Conservation (phyloP, 2,113 vertebrate genomes). For the Bos javanicus region DNA sequence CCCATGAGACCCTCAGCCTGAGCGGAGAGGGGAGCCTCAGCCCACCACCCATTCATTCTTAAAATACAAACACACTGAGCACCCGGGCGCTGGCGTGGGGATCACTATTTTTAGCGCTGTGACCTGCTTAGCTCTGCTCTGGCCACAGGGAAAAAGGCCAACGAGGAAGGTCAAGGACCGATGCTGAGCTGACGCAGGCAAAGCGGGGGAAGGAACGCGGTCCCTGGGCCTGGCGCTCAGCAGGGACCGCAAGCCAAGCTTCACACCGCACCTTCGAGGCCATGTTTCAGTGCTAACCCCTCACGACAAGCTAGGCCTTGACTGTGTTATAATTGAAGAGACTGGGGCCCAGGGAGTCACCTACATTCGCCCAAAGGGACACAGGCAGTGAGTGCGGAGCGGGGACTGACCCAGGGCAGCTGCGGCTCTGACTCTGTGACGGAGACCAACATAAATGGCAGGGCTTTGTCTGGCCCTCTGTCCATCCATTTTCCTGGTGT, state of each 20-base stretch:
- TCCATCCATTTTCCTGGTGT: neutral
- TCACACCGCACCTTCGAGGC: neutral
- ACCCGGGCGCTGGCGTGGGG: neutral
- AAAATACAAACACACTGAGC: neutral
- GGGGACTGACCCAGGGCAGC: neutral
- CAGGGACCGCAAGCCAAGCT: neutral
- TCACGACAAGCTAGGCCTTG: neutral
- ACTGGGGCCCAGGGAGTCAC: neutral
- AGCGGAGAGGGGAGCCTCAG: neutral
- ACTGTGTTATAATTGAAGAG: neutral
- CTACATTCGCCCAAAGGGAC: neutral
- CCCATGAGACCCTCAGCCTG: neutral
- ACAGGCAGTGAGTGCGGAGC: neutral
- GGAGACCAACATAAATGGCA: rapidly evolving
- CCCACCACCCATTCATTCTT: neutral
- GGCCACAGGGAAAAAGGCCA: neutral
- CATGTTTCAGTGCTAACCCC: neutral
- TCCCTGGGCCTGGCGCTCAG: neutral
- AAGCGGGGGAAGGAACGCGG: neutral
- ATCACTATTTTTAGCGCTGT: neutral
- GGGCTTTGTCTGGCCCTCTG: neutral
- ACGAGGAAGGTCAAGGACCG: neutral
- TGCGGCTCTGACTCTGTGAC: neutral
- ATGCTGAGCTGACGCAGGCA: neutral
- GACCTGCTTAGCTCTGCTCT: neutral